Evolutionary conservation across 2,888 invertebrate species (phyloP).

Genomic region (Tineola bisselliella): DNA sequence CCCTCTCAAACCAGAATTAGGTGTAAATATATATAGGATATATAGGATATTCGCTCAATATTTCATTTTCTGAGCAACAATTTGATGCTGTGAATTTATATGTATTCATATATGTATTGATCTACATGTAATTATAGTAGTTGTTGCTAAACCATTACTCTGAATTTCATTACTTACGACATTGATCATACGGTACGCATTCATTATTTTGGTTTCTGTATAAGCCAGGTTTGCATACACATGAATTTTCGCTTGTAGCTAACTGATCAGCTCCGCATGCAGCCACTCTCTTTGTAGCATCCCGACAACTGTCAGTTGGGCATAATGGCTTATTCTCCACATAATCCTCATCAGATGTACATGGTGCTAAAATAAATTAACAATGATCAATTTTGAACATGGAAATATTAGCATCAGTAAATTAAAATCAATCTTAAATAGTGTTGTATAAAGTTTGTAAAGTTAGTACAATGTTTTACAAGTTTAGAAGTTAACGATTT

Average conservation of each 20-base stretch:
- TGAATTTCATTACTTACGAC: background rate
- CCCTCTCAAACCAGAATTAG: background rate
- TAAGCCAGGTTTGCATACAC: conserved; percentile 1
- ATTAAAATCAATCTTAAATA: background rate
- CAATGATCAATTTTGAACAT: background rate
- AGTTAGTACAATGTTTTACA: background rate
- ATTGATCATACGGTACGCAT: conserved; percentile 6
- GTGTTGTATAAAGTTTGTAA: background rate
- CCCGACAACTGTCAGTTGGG: background rate
- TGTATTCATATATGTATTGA: background rate
- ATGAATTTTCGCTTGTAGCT: background rate
- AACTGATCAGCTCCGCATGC: background rate
- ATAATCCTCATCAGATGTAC: background rate
- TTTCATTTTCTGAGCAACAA: background rate
- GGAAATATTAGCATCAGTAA: too few relatives aligned
- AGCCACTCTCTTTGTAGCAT: conserved; percentile 1
- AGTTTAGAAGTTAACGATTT: conserved; percentile 2
- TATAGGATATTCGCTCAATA: background rate
- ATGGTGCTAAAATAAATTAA: background rate
- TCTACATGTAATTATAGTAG: too few relatives aligned
- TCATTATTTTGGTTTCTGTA: background rate
- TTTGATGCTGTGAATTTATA: background rate
- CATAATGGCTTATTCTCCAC: background rate
- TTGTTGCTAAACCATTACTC: too few relatives aligned
- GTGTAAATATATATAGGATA: background rate